Conservation (phyloP, 2,113 vertebrate species). For the Phoenicopterus ruber region DNA sequence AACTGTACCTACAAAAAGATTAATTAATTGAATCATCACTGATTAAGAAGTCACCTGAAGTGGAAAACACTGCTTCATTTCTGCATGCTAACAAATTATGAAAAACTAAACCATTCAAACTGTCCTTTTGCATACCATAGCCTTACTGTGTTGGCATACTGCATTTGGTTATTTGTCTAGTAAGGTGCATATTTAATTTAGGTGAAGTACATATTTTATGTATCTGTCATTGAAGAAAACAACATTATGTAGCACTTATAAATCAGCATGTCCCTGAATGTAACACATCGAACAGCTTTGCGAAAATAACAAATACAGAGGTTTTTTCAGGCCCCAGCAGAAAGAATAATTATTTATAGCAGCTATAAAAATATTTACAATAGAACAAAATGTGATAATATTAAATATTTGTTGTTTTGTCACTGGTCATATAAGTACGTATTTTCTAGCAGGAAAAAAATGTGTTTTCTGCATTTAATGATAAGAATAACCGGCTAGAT, state of each 20-base stretch:
- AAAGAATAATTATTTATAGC: neutral
- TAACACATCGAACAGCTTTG: neutral
- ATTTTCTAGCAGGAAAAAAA: neutral
- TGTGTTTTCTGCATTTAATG: neutral
- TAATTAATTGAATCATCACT: constrained; percentile 49
- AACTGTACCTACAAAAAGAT: constrained; percentile 3
- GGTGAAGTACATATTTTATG: constrained; percentile 16
- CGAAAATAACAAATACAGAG: neutral
- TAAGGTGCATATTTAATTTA: constrained; percentile 19
- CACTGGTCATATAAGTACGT: neutral
- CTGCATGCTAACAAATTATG: neutral
- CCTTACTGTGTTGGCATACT: neutral
- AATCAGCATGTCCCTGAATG: constrained; percentile 12
- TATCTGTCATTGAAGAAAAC: constrained; percentile 8
- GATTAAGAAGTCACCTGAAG: constrained; percentile 48
- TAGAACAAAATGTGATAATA: neutral
- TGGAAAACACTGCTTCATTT: constrained; percentile 35
- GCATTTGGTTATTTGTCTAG: constrained; percentile 9
- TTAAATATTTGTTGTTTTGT: constrained; percentile 29
- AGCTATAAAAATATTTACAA: constrained; percentile 26
- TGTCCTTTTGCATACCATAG: neutral
- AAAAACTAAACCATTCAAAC: neutral
- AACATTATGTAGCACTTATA: constrained; percentile 27
- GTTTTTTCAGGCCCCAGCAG: neutral
- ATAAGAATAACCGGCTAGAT: neutral